phyloP scores from a whole-genome alignment of 2,888 invertebrate genomes.

The Campopleginae sp. region DNA sequence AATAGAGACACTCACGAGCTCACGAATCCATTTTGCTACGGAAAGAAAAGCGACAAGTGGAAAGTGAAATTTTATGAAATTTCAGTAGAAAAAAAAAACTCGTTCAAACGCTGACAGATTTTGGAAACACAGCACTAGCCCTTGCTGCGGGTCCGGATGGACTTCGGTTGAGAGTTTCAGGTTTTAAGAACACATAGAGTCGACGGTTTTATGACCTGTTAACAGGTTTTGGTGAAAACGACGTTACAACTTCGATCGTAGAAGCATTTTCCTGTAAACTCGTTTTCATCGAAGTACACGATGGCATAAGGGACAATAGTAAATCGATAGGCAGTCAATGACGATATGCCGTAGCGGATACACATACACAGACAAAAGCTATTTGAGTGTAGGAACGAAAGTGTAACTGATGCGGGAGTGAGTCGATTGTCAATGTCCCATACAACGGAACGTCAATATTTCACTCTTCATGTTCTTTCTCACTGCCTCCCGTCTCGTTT shows the following conservation, averaged over 20 bases:
- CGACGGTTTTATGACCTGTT: constrained; percentile 37
- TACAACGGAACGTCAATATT: constrained; percentile 54
- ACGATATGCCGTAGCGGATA: constrained; percentile 1
- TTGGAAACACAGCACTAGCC: too few relatives aligned
- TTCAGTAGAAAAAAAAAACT: too few relatives aligned
- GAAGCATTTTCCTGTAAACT: constrained; percentile 55
- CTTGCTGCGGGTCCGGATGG: not conserved
- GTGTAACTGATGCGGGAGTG: constrained; percentile 43
- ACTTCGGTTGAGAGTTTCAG: not conserved
- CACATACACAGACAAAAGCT: not conserved
- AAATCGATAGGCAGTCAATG: constrained; percentile 35
- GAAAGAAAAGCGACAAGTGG: too few relatives aligned
- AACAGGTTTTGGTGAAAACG: not conserved
- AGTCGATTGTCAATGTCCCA: constrained; percentile 52
- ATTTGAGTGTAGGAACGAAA: not conserved
- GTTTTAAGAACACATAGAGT: not conserved
- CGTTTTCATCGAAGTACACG: constrained; percentile 47
- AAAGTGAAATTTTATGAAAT: too few relatives aligned
- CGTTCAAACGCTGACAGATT: too few relatives aligned
- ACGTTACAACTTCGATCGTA: not conserved
- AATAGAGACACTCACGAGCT: too few relatives aligned
- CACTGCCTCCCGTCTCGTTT: not conserved
- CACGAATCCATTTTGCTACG: too few relatives aligned
- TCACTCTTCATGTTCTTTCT: constrained; percentile 2
- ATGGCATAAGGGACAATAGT: constrained; percentile 32